Evolutionary conservation across 2,888 invertebrate species (phyloP).

Genomic region (Acronicta psi): DNA sequence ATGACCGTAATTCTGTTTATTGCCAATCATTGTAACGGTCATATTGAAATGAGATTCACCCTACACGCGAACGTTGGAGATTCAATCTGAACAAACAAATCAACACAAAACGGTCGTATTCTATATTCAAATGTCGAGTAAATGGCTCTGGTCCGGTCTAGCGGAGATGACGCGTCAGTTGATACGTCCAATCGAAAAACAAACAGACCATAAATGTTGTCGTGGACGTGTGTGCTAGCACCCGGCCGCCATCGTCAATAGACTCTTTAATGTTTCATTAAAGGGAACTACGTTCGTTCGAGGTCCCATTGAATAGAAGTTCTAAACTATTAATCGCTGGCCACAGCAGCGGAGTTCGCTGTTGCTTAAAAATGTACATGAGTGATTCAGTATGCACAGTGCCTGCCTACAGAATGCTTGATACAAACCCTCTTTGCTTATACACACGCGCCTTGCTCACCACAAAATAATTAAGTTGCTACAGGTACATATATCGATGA

Average conservation of each 20-base stretch:
- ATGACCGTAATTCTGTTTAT: constrained; percentile 50
- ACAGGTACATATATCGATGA: neutral
- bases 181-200: constrained; percentile 74
- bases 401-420: neutral
- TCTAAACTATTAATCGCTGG: constrained; percentile 5
- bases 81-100: constrained; percentile 70
- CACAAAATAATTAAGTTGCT: neutral
- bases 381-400: neutral
- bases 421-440: neutral
- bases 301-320: constrained; percentile 3
- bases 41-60: constrained; percentile 50
- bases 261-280: constrained; percentile 32
- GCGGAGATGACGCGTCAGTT: constrained; percentile 56
- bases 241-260: constrained; percentile 31
- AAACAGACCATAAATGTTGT: constrained; percentile 68
- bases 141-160: constrained; percentile 63
- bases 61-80: constrained; percentile 40
- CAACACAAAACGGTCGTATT: constrained; percentile 59
- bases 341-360: neutral
- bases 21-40: constrained; percentile 52
- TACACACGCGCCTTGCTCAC: neutral
- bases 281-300: constrained; percentile 14
- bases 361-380: constrained; percentile 1
- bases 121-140: constrained; percentile 67
- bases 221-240: constrained; percentile 34